phyloP scores from a whole-genome alignment of 2,888 invertebrate species.

The Meiosimyza decipiens region DNA sequence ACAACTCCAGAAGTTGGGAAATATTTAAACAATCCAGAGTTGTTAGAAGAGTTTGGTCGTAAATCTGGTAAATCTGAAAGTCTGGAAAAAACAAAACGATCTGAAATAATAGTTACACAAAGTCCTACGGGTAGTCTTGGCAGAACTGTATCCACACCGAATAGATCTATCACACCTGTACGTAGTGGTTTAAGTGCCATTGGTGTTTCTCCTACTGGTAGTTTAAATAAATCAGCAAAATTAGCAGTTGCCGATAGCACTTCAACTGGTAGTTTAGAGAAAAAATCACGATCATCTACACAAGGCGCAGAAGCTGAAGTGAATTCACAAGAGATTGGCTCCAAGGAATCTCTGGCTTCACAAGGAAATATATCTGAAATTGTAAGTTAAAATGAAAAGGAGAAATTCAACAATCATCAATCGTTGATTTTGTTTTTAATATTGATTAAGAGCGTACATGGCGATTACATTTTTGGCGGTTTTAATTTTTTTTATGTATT shows the following conservation, averaged over 20 bases:
- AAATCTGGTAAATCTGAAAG: slow-evolving; percentile 66
- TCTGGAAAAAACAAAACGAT: slow-evolving; percentile 61
- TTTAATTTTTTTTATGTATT: neutral
- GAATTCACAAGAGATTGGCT: slow-evolving; percentile 60
- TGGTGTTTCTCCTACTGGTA: slow-evolving; percentile 66
- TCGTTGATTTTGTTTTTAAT: too few species aligned
- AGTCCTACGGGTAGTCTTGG: slow-evolving; percentile 64
- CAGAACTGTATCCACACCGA: slow-evolving; percentile 57
- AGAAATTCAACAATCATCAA: too few species aligned
- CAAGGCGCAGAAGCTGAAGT: slow-evolving; percentile 55
- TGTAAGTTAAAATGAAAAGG: slow-evolving; percentile 45
- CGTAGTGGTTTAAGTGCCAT: slow-evolving; percentile 44
- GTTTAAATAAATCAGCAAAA: slow-evolving; percentile 56
- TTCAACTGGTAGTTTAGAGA: slow-evolving; percentile 62
- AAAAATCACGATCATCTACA: slow-evolving; percentile 57
- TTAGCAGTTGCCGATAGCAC: slow-evolving; percentile 58
- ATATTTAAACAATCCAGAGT: slow-evolving; percentile 60
- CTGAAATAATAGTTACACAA: slow-evolving; percentile 54
- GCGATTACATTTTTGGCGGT: neutral
- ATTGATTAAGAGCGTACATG: too few species aligned
- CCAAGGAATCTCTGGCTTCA: slow-evolving; percentile 66
- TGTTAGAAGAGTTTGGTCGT: slow-evolving; percentile 65
- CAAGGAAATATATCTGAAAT: slow-evolving; percentile 66
- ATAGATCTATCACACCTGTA: slow-evolving; percentile 49
- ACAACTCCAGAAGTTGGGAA: slow-evolving; percentile 65